phyloP scores from a whole-genome alignment of 2,888 invertebrate species.

The Steinernema carpocapsae region DNA sequence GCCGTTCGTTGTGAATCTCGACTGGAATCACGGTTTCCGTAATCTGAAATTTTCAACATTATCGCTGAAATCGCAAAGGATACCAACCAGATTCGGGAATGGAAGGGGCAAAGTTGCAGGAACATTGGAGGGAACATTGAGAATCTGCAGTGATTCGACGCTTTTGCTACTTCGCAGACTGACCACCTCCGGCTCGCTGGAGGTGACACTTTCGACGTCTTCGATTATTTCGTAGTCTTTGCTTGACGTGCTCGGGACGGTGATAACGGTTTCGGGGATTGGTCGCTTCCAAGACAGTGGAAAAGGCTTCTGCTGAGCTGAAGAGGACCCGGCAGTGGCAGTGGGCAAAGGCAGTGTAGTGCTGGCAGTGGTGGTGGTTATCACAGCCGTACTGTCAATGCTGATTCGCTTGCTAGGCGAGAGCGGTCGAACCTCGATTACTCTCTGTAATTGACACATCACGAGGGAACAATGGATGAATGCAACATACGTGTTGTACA shows the following conservation, averaged over 20 bases:
- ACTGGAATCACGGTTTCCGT: constrained; percentile 35
- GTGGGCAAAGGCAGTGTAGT: neutral
- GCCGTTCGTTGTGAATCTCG: constrained; percentile 40
- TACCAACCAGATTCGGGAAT: neutral
- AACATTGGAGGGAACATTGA: neutral
- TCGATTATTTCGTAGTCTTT: constrained; percentile 30
- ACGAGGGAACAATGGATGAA: too few relatives aligned
- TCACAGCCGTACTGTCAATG: too few relatives aligned
- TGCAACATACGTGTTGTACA: neutral
- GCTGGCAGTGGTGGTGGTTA: neutral
- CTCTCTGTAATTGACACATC: neutral
- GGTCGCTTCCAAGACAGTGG: constrained; percentile 4
- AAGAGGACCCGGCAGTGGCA: neutral
- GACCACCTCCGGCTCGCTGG: constrained; percentile 6
- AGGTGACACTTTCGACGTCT: constrained; percentile 23
- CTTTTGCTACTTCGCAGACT: constrained; percentile 19
- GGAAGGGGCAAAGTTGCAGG: too few relatives aligned
- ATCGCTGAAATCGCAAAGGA: neutral
- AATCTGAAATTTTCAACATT: neutral
- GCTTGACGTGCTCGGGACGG: constrained; percentile 7
- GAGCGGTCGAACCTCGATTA: constrained; percentile 15
- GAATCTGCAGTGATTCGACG: neutral
- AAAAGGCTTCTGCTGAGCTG: neutral
- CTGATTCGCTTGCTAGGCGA: constrained; percentile 16
- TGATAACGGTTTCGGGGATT: constrained; percentile 23